Evolutionary conservation across 2,113 vertebrate genomes (phyloP), one percentile per base, ranked within the genome.

Genomic region (Siphamia tubifer): DNA sequence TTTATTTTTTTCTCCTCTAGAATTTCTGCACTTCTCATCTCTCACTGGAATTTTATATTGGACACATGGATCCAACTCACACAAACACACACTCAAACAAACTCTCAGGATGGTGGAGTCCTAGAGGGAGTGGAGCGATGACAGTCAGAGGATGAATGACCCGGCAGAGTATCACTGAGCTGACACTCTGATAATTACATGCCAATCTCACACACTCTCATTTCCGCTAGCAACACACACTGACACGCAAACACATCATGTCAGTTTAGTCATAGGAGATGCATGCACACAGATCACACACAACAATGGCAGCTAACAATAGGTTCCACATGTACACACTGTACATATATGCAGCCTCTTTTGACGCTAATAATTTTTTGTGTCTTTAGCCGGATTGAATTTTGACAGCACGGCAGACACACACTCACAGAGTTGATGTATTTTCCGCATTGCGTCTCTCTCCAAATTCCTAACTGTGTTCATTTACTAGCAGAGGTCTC

Each of bases 131-230:
- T 62, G 45, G 35, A 69, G 68, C 17, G 23, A 69, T 85, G 85
- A 79, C 84, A 83, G 87, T 81, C 70, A 63, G 74, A 79, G 81
- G 79, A 87, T 84, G 55, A 79, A 81, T 77, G 82, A 78, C 77
- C 85, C 68, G 31, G 77, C 24, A 56, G 61, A 84, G 73, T 78
- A 68, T 79, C 76, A 82, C 68, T 58, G 74, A 75, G 77, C 82
- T 84, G 88, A 85, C 88, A 85, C 68, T 58, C 65, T 84, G 84
- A 88, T 90, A 88, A 88, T 90, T 85, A 84, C 84, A 79, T 88
- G 88, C 86, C 87, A 87, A 76, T 89, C 85, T 83, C 78, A 75
- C 77, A 53, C 67, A 40, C 64, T 75, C 73, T 86, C 79, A 84
- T 85, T 85, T 84, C 77, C 72, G 56, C 76, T 49, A 70, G 39